A percentile compares a stretch with the other conserved stretches of the same genome.
These are phyloP conservation scores for Anguilla megastoma DNA, from an alignment of 2,797 vertebrate species.

Conservation along the genomic window DNA sequence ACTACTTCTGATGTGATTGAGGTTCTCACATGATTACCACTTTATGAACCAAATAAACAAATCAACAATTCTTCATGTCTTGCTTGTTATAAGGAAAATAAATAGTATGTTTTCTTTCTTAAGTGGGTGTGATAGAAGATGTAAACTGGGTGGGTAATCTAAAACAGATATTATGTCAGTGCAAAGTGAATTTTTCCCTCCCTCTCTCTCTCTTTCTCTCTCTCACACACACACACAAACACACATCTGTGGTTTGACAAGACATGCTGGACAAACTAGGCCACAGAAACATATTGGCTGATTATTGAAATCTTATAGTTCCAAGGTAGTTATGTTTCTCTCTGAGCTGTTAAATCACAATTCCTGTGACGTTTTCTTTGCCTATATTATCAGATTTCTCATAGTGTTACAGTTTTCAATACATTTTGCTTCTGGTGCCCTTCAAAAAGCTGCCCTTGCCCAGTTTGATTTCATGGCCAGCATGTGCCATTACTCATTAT, in stretches of 20 bases:
- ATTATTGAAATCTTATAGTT: neutral
- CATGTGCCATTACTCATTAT: neutral
- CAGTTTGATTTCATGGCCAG: neutral
- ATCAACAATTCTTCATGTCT: slow-evolving; percentile 59
- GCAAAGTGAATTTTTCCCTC: slow-evolving; percentile 42
- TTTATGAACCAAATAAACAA: slow-evolving; percentile 36
- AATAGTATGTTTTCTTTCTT: slow-evolving; percentile 58
- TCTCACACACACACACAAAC: neutral
- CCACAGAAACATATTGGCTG: slow-evolving; percentile 2
- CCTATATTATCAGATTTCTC: slow-evolving; percentile 13
- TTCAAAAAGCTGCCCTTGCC: slow-evolving; percentile 17
- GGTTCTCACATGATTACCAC: neutral
- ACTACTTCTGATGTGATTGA: neutral
- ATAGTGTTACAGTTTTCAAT: neutral
- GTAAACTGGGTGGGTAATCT: slow-evolving; percentile 59
- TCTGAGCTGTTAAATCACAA: neutral
- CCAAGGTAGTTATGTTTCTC: neutral
- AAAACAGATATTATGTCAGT: slow-evolving; percentile 54
- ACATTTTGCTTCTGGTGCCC: neutral
- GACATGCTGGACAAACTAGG: slow-evolving; percentile 8
- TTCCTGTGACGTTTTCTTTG: neutral
- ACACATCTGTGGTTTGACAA: slow-evolving; percentile 22
- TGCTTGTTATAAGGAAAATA: slow-evolving; percentile 53
- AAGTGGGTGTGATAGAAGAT: slow-evolving; percentile 63
- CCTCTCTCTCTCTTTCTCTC: slow-evolving; percentile 35